Conservation (phyloP, 2,797 vertebrate species). For the Ibycter americanus region DNA sequence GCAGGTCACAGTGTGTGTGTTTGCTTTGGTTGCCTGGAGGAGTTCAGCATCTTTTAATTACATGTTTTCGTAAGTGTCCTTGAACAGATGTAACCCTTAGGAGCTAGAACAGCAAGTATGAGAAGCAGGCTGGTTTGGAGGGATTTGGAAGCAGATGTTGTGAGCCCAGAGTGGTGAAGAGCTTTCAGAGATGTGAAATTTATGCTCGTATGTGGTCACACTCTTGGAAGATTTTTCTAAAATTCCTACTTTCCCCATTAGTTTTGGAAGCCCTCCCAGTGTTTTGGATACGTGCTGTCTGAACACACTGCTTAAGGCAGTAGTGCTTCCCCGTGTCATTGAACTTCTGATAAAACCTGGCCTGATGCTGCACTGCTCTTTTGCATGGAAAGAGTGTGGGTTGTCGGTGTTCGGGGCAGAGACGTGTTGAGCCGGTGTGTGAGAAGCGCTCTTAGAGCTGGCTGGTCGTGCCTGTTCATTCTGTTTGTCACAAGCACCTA, state of each 20-base stretch:
- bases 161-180: not conserved
- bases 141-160: not conserved
- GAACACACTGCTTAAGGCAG: not conserved
- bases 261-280: not conserved
- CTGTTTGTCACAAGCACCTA: not conserved
- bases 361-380: not conserved
- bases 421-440: accelerated
- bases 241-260: not conserved
- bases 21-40: conserved; percentile 2
- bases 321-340: not conserved
- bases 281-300: not conserved
- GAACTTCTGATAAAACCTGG: not conserved
- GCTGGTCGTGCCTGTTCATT: accelerated
- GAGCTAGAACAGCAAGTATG: not conserved
- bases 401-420: not conserved
- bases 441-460: not conserved
- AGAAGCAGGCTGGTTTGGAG: not conserved
- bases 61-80: not conserved
- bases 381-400: not conserved
- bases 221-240: not conserved
- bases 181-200: not conserved
- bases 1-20: not conserved
- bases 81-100: not conserved
- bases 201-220: not conserved
- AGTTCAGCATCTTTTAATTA: conserved; percentile 6